Evolutionary conservation across 2,113 vertebrate genomes (phyloP).

Genomic region (Rhinolophus ferrumequinum): DNA sequence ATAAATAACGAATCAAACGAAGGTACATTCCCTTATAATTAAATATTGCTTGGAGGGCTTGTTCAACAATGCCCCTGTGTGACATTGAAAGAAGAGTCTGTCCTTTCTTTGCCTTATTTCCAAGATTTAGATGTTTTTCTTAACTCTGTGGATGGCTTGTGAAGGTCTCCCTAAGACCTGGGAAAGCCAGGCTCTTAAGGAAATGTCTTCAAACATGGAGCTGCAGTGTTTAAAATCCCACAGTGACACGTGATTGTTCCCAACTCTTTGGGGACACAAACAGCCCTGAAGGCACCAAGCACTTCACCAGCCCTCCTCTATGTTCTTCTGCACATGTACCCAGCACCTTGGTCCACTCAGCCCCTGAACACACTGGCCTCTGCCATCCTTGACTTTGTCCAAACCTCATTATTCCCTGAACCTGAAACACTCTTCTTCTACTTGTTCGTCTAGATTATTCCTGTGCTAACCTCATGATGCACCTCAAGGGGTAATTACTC

Average conservation of each 20-base stretch:
- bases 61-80: neutral
- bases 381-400: neutral
- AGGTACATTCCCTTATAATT: neutral
- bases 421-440: neutral
- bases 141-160: neutral
- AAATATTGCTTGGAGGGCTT: neutral
- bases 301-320: neutral
- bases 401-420: neutral
- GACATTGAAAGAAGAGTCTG: neutral
- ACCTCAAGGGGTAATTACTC: neutral
- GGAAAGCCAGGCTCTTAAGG: neutral
- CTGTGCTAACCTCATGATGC: neutral
- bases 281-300: neutral
- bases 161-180: neutral
- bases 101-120: slow-evolving; percentile 1
- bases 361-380: neutral
- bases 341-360: neutral
- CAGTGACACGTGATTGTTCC: neutral
- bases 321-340: neutral
- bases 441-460: neutral
- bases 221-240: neutral
- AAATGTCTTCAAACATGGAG: neutral
- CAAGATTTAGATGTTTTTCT: neutral
- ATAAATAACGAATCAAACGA: neutral
- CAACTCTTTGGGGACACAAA: neutral